Base-by-base conservation (phyloP, 2,113 vertebrate genomes). In the Nesogale talazaci region DNA sequence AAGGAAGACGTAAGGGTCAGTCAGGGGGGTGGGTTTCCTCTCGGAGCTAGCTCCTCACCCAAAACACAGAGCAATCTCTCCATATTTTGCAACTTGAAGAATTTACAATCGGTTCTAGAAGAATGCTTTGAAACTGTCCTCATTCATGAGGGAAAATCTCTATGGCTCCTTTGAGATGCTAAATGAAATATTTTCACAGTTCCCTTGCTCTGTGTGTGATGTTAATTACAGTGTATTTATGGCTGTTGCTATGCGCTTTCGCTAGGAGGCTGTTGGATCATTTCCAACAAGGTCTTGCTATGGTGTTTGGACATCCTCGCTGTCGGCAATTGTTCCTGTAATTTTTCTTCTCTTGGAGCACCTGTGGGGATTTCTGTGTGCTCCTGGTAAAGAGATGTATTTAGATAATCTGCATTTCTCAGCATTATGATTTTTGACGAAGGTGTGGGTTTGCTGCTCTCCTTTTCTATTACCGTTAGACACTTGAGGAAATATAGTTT, bases 171-270 rank as follows among this genome's bases (percentile, higher is more conserved):
- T 61, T 81, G 94, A 94, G 93, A 95, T 69, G 69, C 81, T 92
- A 70, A 90, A 61, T 90, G 83, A 96, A 96, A 83, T 96, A 95
- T 96, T 95, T 96, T 95, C 83, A 36, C 56, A 86, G 86, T 76
- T 34, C 36, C 72, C 86, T 91, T 95, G 86, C 40, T 94, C 65
- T 87, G 74, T 1, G 1, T 79, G 89, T 78, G 81, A 89, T 95
- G 90, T 95, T 96, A 95, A 95, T 95, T 91, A 94, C 38, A 87
- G 93, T 19, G 4, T 94, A 89, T 92, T 95, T 95, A 67, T 89
- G 81, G 83, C 31, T 2, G 90, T 90, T 94, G 93, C 95, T 93
- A 16, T 93, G 89, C 17, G 0, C 92, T 95, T 88, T 79, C 83
- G 67, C 83, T 84, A 90, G 83, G 57, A 92, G 86, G 86, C 90